These are phyloP conservation scores for Drosophila neotestacea DNA, from an alignment of 2,888 invertebrate species.

Conservation along the genomic window DNA sequence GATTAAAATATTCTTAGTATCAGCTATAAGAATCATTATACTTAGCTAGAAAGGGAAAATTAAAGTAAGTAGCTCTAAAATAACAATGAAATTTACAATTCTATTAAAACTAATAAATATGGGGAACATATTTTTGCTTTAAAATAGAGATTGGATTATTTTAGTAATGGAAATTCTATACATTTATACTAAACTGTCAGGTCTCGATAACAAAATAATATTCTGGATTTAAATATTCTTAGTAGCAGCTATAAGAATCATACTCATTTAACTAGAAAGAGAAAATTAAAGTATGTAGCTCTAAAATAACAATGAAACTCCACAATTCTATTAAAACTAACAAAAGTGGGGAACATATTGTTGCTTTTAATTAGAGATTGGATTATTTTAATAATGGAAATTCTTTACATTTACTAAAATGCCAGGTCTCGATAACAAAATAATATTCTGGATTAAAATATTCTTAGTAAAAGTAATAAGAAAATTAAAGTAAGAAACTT, in stretches of 20 bases:
- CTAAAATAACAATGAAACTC: slow-evolving; percentile 20
- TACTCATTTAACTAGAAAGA: too few species aligned
- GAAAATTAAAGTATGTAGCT: slow-evolving; percentile 84
- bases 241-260: neutral
- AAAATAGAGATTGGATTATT: too few species aligned
- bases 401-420: neutral
- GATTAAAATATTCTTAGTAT: neutral
- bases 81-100: too few species aligned
- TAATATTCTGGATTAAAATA: neutral
- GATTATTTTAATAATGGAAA: neutral
- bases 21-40: neutral
- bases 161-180: too few species aligned
- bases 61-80: too few species aligned
- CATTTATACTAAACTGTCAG: neutral
- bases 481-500: too few species aligned
- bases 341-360: neutral
- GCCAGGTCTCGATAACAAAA: neutral
- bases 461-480: too few species aligned
- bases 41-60: neutral
- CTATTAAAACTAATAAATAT: too few species aligned
- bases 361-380: neutral
- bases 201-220: neutral
- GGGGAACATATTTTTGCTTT: too few species aligned
- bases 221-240: neutral
- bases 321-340: slow-evolving; percentile 16